Evolutionary conservation across 2,888 invertebrate species (phyloP), one percentile per base, ranked within the genome.

Genomic region (Fissipunctia ypsillon): DNA sequence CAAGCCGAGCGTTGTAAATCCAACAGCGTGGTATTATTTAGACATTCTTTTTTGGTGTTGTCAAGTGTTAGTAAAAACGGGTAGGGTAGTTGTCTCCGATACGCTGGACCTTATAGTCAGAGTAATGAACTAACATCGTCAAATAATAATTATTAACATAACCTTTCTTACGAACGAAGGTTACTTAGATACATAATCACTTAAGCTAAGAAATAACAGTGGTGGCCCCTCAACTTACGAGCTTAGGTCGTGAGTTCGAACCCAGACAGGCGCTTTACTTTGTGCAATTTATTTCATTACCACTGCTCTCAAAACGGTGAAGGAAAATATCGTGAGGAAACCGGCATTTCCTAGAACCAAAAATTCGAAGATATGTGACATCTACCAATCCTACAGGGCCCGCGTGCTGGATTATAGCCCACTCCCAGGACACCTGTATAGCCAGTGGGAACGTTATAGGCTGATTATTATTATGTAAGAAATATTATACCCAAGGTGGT

Each of bases 401-500:
- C n/a, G n/a, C n/a, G n/a, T n/a, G n/a, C n/a, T n/a, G n/a, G n/a
- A n/a, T n/a, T n/a, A n/a, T n/a, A n/a, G n/a, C n/a, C n/a, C n/a
- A n/a, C n/a, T n/a, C n/a, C n/a, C n/a, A n/a, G n/a, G n/a, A n/a
- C n/a, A n/a, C n/a, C n/a, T n/a, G n/a, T n/a, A n/a, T n/a, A n/a
- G n/a, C n/a, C n/a, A n/a, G n/a, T n/a, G n/a, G n/a, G n/a, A n/a
- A n/a, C n/a, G n/a, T n/a, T n/a, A n/a, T n/a, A n/a, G n/a, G n/a
- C n/a, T n/a, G n/a, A n/a, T n/a, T n/a, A n/a, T n/a, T 52, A 14
- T 52, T 52, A 25, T 50, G 7, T 52, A 19, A 66, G 28, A 48
- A 50, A 43, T 76, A 83, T 72, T 61, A 45, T 68, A 52, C 56
- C 12, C 38, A 54, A 60, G 48, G 57, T 64, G 56, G 43, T 31